Evolutionary conservation across 2,113 vertebrate genomes (phyloP).

Genomic region (Lagopus muta): DNA sequence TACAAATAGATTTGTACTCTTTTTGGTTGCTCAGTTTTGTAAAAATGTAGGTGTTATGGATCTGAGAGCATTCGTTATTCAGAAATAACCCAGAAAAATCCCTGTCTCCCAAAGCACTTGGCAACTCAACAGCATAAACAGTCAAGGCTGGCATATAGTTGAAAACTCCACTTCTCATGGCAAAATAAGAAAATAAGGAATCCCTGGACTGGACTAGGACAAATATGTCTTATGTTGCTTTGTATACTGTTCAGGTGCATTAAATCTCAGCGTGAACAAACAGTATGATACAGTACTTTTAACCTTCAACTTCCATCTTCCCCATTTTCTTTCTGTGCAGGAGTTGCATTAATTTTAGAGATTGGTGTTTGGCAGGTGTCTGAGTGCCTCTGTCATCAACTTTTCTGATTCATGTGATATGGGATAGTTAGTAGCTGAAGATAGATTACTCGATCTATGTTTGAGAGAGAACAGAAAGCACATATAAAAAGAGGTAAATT

Average conservation of each 20-base stretch:
- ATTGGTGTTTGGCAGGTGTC: neutral
- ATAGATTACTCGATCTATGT: neutral
- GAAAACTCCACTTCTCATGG: neutral
- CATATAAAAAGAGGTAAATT: neutral
- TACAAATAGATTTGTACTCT: neutral
- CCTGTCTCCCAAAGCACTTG: neutral
- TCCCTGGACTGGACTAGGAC: neutral
- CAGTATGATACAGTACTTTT: neutral
- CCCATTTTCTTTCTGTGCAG: neutral
- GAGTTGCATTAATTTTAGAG: neutral
- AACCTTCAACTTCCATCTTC: neutral
- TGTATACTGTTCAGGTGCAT: neutral
- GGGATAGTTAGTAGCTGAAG: neutral
- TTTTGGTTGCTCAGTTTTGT: neutral
- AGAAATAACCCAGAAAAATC: neutral
- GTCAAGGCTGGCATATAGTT: neutral
- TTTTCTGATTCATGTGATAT: neutral
- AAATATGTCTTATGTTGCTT: neutral
- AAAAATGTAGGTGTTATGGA: neutral
- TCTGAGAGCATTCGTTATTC: neutral
- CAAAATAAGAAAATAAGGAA: neutral
- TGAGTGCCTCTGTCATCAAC: neutral
- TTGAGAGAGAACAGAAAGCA: neutral
- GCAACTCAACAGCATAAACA: neutral
- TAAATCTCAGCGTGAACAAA: neutral